phyloP scores from a whole-genome alignment of 2,888 invertebrate genomes.

The Thymelicus sylvestris region DNA sequence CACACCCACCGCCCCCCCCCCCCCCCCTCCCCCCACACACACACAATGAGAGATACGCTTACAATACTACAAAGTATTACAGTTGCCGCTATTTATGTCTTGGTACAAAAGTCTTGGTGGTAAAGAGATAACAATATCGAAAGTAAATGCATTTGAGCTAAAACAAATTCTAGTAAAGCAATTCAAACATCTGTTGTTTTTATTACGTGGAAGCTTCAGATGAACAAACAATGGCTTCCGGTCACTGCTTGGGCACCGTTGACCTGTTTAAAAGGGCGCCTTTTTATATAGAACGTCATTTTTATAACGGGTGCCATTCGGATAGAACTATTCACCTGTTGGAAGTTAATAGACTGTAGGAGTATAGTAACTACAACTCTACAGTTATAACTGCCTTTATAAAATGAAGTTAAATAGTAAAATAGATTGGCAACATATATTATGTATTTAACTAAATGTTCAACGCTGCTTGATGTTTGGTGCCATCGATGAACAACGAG shows the following conservation, averaged over 20 bases:
- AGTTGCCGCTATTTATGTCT: too few species aligned
- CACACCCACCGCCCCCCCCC: too few species aligned
- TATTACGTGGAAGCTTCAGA: conserved; percentile 13
- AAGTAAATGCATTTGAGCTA: background rate
- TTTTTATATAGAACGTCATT: conserved; percentile 34
- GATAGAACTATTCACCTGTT: conserved; percentile 14
- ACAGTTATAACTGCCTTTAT: background rate
- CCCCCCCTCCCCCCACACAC: too few species aligned
- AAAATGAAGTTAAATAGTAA: too few species aligned
- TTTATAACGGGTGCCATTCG: conserved; percentile 20
- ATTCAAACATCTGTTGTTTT: conserved; percentile 11
- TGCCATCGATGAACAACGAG: too few species aligned
- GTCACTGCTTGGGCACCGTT: conserved; percentile 59
- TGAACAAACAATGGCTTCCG: conserved; percentile 51
- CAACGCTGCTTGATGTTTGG: too few species aligned
- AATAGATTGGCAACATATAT: too few species aligned
- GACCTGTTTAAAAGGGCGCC: conserved; percentile 58
- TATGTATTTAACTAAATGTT: too few species aligned
- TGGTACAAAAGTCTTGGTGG: too few species aligned
- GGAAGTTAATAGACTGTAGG: conserved; percentile 14
- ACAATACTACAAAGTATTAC: too few species aligned
- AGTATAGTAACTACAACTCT: conserved; percentile 5
- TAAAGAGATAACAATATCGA: conserved; percentile 1
- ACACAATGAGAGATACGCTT: too few species aligned
- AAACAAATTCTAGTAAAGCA: background rate